Base-by-base conservation (phyloP, 2,113 vertebrate species). In the Tamias sibiricus region DNA sequence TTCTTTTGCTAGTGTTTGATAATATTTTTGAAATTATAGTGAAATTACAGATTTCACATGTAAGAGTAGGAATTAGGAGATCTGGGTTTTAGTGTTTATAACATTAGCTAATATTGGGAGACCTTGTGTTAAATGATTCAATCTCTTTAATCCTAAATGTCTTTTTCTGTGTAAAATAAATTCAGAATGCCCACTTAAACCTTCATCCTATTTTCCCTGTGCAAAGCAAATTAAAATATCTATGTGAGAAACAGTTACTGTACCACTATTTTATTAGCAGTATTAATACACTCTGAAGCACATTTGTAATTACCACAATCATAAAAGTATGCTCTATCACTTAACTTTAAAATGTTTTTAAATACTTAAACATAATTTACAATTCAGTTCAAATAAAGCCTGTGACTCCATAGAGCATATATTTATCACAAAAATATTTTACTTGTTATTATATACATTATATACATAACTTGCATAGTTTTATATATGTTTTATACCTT, bases 271-370 rank as follows among this genome's bases (percentile, higher is more conserved):
- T 95, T 82, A 94, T 85, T 93, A 89, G 52, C 30, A 57, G 26
- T 81, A 85, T 90, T 81, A 95, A 87, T 75, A 88, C 13, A 22
- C 4, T 95, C 2, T 66, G 66, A 82, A 84, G 74, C 40, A 74
- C 28, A 81, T 49, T 52, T 95, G 44, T 92, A 87, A 87, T 76
- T 76, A 74, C 16, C 26, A 69, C 64, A 57, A 40, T 66, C 35
- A 74, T 44, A 74, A 75, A 96, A 66, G 35, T 76, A 74, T 20
- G 11, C 69, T 90, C 37, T 75, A 62, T 62, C 8, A 35, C n/a
- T 92, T 86, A 90, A 83, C 49, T 81, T 92, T n/a, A 90, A 90
- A 79, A 93, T 71, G 40, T 49, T 85, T 96, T 90, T 74, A 97
- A 91, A 68, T 86, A 82, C 3, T 85, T 72, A 94, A 91, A 76